Evolutionary conservation across 2,888 invertebrate genomes (phyloP), one percentile per base, ranked within the genome.

Genomic region (Trichacis sp.): DNA sequence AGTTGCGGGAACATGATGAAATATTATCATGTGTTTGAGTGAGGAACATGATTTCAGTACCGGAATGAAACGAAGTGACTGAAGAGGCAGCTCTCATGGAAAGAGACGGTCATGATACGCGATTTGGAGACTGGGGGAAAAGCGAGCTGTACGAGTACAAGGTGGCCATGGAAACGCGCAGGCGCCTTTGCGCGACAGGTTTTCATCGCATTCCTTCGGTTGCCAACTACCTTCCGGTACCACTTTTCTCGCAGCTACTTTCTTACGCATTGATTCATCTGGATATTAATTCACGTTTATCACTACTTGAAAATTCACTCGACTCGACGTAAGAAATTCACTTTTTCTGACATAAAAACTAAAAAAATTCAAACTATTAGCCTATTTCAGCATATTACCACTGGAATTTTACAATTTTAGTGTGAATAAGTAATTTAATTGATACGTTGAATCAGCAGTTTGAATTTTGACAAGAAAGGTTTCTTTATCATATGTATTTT

Each of bases 111-210:
- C 53, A 64, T 63, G 64, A 69, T 67, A 62, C 61, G 60, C 62
- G 61, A 66, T 69, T 59, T 59, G 55, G 54, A 62, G 59, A 48
- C 64, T 53, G 52, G 53, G 52, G 62, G 59, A 60, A 51, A 52
- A 55, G 64, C 67, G 62, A 69, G 50, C 42, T 66, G 66, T 64
- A 77, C 73, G 79, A 77, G 82, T 80, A 81, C 81, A 75, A 73
- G 76, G 81, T 83, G 80, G 73, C 80, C 83, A 82, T 83, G 81
- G 82, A 79, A 80, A 84, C 83, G 82, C 82, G 82, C 82, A 81
- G 58, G 82, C 83, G 83, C 78, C 52, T 61, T 68, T n/a, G 5
- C 46, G 40, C 53, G 45, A 29, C 59, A 56, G 68, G 75, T 72
- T 76, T 73, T 55, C 69, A 68, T 65, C 74, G 72, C 74, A 74